These are phyloP conservation scores for Drosophila nasuta DNA, from an alignment of 1,140 invertebrate species.

Conservation along the genomic window DNA sequence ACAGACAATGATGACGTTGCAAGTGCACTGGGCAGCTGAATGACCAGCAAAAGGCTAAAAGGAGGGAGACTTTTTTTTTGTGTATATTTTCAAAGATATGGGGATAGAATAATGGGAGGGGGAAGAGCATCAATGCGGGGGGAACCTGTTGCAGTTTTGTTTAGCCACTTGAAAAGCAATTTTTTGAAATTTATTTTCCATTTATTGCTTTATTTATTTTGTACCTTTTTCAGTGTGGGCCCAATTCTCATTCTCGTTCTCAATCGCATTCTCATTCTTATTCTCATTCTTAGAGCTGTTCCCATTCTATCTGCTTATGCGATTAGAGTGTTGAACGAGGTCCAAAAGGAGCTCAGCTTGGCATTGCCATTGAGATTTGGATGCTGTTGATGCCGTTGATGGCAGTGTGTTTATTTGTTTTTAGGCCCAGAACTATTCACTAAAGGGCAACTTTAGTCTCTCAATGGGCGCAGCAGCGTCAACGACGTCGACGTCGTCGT, in stretches of 20 bases:
- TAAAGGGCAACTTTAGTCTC: constrained; percentile 32
- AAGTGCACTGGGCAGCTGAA: constrained; percentile 20
- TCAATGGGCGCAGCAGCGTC: constrained; percentile 54
- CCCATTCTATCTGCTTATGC: constrained; percentile 71
- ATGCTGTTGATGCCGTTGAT: constrained; percentile 38
- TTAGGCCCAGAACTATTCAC: constrained; percentile 60
- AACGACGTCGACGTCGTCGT: constrained; percentile 13
- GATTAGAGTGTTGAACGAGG: constrained; percentile 56
- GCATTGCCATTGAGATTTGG: constrained; percentile 6
- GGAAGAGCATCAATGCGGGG: neutral
- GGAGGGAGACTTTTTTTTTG: neutral
- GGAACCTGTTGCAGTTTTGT: constrained; percentile 50
- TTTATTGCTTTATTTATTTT: constrained; percentile 82
- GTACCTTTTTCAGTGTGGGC: constrained; percentile 67
- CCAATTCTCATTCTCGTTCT: constrained; percentile 4
- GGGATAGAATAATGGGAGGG: constrained; percentile 6
- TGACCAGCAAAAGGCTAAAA: constrained; percentile 8
- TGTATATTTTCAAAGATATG: too few relatives aligned
- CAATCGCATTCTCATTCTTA: neutral
- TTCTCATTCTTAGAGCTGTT: constrained; percentile 20
- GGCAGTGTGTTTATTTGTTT: constrained; percentile 75
- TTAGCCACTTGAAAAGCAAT: constrained; percentile 78
- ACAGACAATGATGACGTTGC: constrained; percentile 45
- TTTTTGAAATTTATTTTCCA: constrained; percentile 79
- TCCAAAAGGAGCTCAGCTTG: constrained; percentile 52